Base-by-base conservation (phyloP, 2,888 invertebrate species). In the Andrena marginata region DNA sequence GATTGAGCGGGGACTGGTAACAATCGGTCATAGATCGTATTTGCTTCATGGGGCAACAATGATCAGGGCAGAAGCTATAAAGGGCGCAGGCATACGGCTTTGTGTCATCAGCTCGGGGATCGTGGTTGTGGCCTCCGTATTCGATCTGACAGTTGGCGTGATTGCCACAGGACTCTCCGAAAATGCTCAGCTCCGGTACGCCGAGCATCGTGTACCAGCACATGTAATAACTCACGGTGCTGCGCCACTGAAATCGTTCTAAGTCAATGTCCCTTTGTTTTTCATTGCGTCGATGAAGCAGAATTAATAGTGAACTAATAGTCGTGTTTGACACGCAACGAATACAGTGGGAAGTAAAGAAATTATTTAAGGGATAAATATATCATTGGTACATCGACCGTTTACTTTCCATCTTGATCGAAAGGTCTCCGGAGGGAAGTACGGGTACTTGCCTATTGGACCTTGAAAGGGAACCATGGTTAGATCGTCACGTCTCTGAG, bases 11-110 rank as follows among this genome's bases (percentile, higher is more conserved):
- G 71, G 91, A 92, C 49, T 94, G 90, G 89, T 93, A 92, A 90
- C 96, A 96, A 65, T 95, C 92, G 10, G 91, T 91, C 75, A 92
- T 85, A 26, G 92, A 88, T 26, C 91, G 87, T 13, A 95, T 90
- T 87, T 95, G 95, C 87, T 94, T 95, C 76, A 94, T 89, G 23
- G 95, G 95, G 89, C 96, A 96, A 88, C 96, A 96, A 7, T 95
- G 95, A 91, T 96, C 96, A 7, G 96, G 96, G 91, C 96, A 96
- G 93, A 96, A 96, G 90, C 96, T 96, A 89, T 96, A 96, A 82
- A 94, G 89, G 10, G 96, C 96, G 91, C 96, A 96, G 62, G 94
- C 94, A 92, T 95, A 96, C 1, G 95, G 94, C 64, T 92, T 87
- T 63, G 92, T 91, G 88, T 96, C 96, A 80, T 95, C 93, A 0